These are phyloP conservation scores for Nomada lathburiana DNA, from an alignment of 2,888 invertebrate genomes.

Conservation along the genomic window DNA sequence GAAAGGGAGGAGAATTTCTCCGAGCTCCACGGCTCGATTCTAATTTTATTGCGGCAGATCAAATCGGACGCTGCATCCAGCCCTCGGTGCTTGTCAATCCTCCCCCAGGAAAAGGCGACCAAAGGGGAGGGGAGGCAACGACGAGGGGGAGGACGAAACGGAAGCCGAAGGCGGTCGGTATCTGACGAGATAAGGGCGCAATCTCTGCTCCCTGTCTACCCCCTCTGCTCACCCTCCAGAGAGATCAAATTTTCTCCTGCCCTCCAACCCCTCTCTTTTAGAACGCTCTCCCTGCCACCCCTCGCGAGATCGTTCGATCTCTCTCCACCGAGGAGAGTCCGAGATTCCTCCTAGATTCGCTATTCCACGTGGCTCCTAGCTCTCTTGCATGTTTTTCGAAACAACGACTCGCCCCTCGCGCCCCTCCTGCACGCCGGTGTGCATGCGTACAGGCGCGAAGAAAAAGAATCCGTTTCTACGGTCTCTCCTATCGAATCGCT, in stretches of 20 bases:
- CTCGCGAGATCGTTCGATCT: neutral
- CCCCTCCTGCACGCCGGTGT: neutral
- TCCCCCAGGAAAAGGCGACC: conserved; percentile 49
- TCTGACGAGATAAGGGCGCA: conserved; percentile 80
- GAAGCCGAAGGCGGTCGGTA: conserved; percentile 76
- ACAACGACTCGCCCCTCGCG: neutral
- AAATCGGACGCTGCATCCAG: conserved; percentile 69
- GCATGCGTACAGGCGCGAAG: neutral
- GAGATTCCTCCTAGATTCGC: neutral
- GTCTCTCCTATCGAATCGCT: neutral
- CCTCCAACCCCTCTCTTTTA: neutral
- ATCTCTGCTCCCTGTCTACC: conserved; percentile 71
- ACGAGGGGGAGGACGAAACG: conserved; percentile 69
- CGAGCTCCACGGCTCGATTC: conserved; percentile 37
- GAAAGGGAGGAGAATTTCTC: conserved; percentile 6
- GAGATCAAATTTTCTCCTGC: conserved; percentile 55
- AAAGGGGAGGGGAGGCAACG: conserved; percentile 35
- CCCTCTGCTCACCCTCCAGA: neutral
- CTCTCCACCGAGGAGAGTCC: neutral
- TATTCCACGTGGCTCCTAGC: no score
- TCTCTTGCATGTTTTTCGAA: no score
- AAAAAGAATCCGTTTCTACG: neutral
- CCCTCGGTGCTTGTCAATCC: conserved; percentile 63
- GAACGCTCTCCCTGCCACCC: conserved; percentile 9
- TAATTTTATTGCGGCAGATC: conserved; percentile 80